phyloP scores from a whole-genome alignment of 2,113 vertebrate genomes.

The Podocnemis expansa region DNA sequence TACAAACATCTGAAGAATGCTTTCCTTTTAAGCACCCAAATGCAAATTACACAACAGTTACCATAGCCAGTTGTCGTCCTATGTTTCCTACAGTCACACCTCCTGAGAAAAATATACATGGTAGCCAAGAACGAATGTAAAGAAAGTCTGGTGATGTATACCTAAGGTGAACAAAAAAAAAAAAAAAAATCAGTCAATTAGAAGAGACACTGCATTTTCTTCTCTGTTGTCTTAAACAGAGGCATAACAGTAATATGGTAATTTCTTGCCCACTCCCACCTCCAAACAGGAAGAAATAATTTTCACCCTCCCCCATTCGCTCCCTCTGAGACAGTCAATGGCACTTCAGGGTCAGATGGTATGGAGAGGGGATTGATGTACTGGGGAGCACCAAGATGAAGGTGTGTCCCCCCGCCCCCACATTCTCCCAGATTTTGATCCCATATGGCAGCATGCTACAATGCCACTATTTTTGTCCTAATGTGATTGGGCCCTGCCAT shows the following conservation, averaged over 20 bases:
- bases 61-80: conserved; percentile 97
- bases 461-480: background rate
- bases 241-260: background rate
- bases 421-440: background rate
- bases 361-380: too few relatives aligned
- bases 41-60: conserved; percentile 68
- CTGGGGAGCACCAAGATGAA: too few relatives aligned
- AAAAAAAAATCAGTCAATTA: background rate
- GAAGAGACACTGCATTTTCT: background rate
- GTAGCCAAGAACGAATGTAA: conserved; percentile 98
- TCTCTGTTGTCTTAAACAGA: background rate
- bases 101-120: conserved; percentile 98
- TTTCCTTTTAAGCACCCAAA: background rate
- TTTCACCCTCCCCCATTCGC: background rate
- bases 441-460: background rate
- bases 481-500: background rate
- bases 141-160: conserved; percentile 97
- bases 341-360: background rate
- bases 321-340: background rate
- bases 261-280: background rate
- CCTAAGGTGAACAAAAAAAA: conserved; percentile 77
- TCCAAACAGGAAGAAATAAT: fast-evolving
- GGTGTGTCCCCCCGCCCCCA: too few relatives aligned
- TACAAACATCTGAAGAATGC: background rate
- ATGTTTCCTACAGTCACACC: conserved; percentile 98